Evolutionary conservation across 2,797 vertebrate genomes (phyloP).

Genomic region (Pseudochirops cupreus): DNA sequence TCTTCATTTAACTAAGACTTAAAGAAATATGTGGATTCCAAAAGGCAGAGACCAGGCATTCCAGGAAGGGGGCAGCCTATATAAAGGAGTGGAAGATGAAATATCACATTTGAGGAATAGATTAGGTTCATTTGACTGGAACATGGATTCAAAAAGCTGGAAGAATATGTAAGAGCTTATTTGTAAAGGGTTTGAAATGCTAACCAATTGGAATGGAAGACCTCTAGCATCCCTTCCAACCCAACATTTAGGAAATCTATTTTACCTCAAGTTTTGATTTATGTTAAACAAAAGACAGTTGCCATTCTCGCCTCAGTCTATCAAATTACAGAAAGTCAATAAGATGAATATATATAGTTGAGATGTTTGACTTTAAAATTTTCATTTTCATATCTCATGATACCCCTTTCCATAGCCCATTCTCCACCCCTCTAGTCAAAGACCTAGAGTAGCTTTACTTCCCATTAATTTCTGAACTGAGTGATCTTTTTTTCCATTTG

Average conservation of each 20-base stretch:
- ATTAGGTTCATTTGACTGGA: not conserved
- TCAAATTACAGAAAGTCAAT: not conserved
- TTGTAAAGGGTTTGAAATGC: not conserved
- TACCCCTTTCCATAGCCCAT: not conserved
- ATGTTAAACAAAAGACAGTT: conserved; percentile 10
- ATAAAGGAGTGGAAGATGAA: not conserved
- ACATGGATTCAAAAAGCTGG: not conserved
- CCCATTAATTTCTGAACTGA: not conserved
- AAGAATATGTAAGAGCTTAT: not conserved
- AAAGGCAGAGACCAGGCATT: not conserved
- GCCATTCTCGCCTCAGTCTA: conserved; percentile 2
- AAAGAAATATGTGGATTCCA: not conserved
- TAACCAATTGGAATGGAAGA: not conserved
- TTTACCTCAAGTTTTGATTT: conserved; percentile 21
- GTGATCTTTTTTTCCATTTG: not conserved
- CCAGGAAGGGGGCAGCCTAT: not conserved
- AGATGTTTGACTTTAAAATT: not conserved
- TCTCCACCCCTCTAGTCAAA: not conserved
- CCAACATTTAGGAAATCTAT: conserved; percentile 38
- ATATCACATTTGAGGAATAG: not conserved
- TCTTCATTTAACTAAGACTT: not conserved
- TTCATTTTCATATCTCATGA: not conserved
- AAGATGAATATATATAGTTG: not conserved
- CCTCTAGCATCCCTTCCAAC: not conserved
- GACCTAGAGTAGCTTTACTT: not conserved